phyloP scores from a whole-genome alignment of 2,113 vertebrate species.

The Poeciliopsis prolifica region DNA sequence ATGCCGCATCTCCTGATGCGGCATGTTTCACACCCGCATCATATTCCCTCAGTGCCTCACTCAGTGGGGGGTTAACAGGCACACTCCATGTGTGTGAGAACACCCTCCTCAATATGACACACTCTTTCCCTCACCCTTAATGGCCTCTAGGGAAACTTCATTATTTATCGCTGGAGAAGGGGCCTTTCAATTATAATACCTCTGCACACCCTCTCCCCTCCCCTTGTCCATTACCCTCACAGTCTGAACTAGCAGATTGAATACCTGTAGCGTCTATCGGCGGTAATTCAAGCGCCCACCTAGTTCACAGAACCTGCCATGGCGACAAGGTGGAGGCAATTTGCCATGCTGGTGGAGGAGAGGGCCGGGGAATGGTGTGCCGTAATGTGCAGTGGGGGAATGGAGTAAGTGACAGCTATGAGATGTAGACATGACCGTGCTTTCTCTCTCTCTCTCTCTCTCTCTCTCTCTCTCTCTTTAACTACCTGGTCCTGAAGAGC shows the following conservation, averaged over 20 bases:
- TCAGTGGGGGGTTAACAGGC: conserved; percentile 62
- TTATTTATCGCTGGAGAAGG: conserved; percentile 71
- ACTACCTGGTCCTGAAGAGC: conserved; percentile 10
- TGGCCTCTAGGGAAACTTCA: conserved; percentile 63
- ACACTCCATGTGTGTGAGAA: conserved; percentile 50
- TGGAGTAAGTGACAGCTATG: conserved; percentile 32
- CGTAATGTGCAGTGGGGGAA: conserved; percentile 27
- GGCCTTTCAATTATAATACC: conserved; percentile 72
- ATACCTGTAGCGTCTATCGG: conserved; percentile 45
- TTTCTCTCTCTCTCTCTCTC: conserved; percentile 13
- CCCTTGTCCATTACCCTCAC: conserved; percentile 43
- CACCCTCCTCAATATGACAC: conserved; percentile 32
- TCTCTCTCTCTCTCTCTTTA: conserved; percentile 8
- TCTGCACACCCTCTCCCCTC: conserved; percentile 16
- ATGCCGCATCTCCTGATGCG: too few species aligned
- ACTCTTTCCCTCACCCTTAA: conserved; percentile 34
- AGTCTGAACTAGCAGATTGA: conserved; percentile 47
- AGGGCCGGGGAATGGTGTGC: background rate
- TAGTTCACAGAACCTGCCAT: conserved; percentile 41
- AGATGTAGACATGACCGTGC: conserved; percentile 22
- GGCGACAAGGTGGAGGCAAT: conserved; percentile 43
- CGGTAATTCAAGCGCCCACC: conserved; percentile 47
- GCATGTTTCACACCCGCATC: conserved; percentile 44
- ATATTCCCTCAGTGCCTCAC: conserved; percentile 50
- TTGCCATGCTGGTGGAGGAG: conserved; percentile 29